Conservation (phyloP, 2,797 vertebrate genomes). For the Tragopan temminckii region DNA sequence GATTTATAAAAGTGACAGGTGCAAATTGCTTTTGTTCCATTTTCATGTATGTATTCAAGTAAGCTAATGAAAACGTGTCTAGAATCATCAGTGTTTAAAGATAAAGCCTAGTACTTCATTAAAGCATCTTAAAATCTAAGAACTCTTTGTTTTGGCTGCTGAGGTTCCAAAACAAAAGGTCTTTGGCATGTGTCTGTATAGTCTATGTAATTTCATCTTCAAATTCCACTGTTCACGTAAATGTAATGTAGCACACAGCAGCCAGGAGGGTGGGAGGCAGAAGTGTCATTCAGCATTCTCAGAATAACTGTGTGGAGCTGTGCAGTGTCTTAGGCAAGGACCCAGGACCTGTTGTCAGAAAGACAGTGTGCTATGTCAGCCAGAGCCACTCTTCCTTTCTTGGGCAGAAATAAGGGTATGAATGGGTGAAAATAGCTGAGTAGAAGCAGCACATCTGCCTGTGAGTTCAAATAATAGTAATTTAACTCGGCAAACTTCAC, state of each 20-base stretch:
- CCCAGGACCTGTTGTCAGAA: not conserved
- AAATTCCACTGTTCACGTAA: not conserved
- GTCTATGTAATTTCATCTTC: not conserved
- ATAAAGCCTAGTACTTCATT: not conserved
- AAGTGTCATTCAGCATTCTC: not conserved
- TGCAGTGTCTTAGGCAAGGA: not conserved
- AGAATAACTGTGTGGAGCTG: not conserved
- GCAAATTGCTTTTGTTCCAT: not conserved
- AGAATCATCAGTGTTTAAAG: not conserved
- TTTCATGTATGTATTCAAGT: not conserved
- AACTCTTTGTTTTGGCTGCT: not conserved
- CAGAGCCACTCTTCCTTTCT: not conserved
- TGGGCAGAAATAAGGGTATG: not conserved
- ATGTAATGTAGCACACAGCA: not conserved
- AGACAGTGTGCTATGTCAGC: not conserved
- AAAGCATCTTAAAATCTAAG: not conserved
- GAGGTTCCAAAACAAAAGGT: not conserved
- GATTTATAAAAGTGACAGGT: not conserved
- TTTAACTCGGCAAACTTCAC: not conserved
- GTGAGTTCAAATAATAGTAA: not conserved
- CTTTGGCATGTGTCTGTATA: not conserved
- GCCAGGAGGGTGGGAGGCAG: not conserved
- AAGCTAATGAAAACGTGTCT: not conserved
- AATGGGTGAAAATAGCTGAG: not conserved
- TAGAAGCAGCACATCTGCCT: not conserved